Evolutionary conservation across 2,113 vertebrate species (phyloP), one percentile per base, ranked within the genome.

Genomic region (Climacteris rufus): DNA sequence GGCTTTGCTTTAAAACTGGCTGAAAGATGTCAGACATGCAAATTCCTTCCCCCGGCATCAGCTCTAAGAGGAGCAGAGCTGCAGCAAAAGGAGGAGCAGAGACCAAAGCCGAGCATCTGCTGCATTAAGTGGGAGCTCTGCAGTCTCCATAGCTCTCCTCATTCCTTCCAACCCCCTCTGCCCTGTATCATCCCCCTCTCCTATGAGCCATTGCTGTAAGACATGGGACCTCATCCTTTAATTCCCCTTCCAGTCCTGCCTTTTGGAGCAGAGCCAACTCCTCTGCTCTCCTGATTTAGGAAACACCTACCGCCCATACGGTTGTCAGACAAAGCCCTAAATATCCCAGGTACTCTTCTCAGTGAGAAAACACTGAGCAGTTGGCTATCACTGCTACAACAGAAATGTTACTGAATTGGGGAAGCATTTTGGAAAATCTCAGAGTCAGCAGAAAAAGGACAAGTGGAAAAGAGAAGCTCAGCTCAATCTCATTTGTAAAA

Each of bases 21-120:
- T 91, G 72, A 89, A 89, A 95, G 77, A 89, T 91, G 81, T 68
- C 92, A 87, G 93, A 70, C 77, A 57, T 63, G 72, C 77, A 95
- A 93, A 93, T 71, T 69, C 52, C 65, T 52, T 79, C 45, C 65
- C 52, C 50, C 74, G 57, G 57, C 80, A 92, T 13, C 50, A 74
- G 19, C 68, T 95, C 39, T 40, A 83, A 77, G 59, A 92, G 40
- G 40, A 93, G 61, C 37, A 64, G 44, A 85, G 57, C 61, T 83
- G 42, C 50, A 56, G 80, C 45, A 70, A 44, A 39, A 82, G 39
- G 53, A 94, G 40, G 28, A 90, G 68, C 37, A 87, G 42, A 83
- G 52, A 65, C 50, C 4, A 0, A 74, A 83, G 59, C 54, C 74
- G 64, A 84, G 57, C 75, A 88, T 60, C 70, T 93, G 70, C 70